These are phyloP conservation scores for Onthophagus sagittarius DNA, from an alignment of 2,888 invertebrate species.

Conservation along the genomic window DNA sequence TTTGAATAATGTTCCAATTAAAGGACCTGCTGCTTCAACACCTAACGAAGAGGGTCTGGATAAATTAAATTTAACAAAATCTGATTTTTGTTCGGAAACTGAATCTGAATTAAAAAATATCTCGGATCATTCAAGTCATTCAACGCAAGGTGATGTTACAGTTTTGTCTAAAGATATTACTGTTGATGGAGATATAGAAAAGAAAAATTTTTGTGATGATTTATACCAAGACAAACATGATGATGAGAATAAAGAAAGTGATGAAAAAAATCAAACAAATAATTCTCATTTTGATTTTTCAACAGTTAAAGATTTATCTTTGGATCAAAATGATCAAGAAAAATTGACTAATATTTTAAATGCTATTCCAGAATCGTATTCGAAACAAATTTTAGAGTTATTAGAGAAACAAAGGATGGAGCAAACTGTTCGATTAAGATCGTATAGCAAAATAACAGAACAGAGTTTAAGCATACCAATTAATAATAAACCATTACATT, in stretches of 20 bases:
- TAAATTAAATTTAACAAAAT: slow-evolving; percentile 7
- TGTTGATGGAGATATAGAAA: background rate
- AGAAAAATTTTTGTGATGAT: background rate
- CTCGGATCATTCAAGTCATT: slow-evolving; percentile 9
- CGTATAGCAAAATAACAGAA: background rate
- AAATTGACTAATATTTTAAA: slow-evolving; percentile 21
- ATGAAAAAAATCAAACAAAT: background rate
- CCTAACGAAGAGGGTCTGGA: background rate
- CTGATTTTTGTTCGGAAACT: slow-evolving; percentile 45
- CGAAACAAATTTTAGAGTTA: slow-evolving; percentile 38
- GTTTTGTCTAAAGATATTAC: background rate
- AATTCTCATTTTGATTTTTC: background rate
- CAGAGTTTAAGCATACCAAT: background rate
- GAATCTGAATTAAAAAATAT: slow-evolving; percentile 50
- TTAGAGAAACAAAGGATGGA: slow-evolving; percentile 34
- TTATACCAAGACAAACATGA: background rate
- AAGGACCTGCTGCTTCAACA: background rate
- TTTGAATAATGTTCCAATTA: slow-evolving; percentile 14
- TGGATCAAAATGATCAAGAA: slow-evolving; percentile 8
- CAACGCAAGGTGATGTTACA: background rate
- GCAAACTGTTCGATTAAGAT: background rate
- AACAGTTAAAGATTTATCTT: background rate
- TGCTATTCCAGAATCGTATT: slow-evolving; percentile 34
- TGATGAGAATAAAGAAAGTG: background rate
- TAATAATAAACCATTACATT: background rate